phyloP scores from a whole-genome alignment of 2,888 invertebrate genomes.

The Hypsopygia costalis region DNA sequence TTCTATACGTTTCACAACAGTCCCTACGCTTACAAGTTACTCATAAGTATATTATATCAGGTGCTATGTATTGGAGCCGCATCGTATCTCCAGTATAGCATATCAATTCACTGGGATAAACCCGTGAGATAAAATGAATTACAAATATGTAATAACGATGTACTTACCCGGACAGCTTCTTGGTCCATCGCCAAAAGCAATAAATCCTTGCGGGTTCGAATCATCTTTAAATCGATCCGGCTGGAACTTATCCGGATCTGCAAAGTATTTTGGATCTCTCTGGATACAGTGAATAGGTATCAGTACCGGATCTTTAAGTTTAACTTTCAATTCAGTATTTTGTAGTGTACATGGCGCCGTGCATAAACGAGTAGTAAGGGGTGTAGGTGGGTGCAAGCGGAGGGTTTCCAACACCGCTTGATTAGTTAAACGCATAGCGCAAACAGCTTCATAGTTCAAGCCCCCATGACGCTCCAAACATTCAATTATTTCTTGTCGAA shows the following conservation, averaged over 20 bases:
- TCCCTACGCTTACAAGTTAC: no score
- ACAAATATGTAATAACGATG: no score
- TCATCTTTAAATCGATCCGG: slow-evolving; percentile 60
- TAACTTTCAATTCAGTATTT: slow-evolving; percentile 47
- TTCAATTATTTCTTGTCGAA: slow-evolving; percentile 54
- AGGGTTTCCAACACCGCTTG: slow-evolving; percentile 58
- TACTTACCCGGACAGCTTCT: slow-evolving; percentile 67
- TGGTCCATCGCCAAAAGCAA: slow-evolving; percentile 70
- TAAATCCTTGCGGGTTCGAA: slow-evolving; percentile 52
- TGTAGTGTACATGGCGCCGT: slow-evolving; percentile 54
- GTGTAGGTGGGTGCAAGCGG: slow-evolving; percentile 66
- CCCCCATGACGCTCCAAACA: slow-evolving; percentile 46
- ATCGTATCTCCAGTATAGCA: no score
- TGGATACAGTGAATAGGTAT: slow-evolving; percentile 68
- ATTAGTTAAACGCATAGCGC: slow-evolving; percentile 52
- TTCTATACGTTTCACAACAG: no score
- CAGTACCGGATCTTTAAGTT: slow-evolving; percentile 54
- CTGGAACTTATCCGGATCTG: slow-evolving; percentile 64
- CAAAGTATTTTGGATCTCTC: slow-evolving; percentile 55
- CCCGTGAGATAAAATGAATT: no score
- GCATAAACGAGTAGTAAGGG: slow-evolving; percentile 64
- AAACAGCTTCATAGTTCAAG: slow-evolving; percentile 61
- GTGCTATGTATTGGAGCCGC: no score
- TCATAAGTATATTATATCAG: no score
- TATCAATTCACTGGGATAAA: no score